These are phyloP conservation scores for Trichoplax adhaerens DNA, from an alignment of 37 sponge, comb jelly and placozoan species.

Conservation along the genomic window DNA sequence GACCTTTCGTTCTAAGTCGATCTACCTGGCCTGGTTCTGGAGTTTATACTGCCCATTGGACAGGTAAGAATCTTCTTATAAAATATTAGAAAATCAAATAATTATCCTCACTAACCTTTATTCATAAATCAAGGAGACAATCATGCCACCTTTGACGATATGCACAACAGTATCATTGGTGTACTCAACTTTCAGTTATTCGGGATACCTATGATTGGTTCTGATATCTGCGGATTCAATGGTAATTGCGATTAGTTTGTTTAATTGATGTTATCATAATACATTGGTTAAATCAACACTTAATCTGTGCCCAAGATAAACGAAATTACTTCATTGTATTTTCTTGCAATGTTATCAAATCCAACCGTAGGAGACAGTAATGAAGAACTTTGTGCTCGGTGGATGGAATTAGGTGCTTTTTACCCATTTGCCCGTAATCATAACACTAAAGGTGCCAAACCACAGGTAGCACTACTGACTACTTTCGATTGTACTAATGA, in stretches of 20 bases:
- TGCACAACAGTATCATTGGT: constrained; percentile 55
- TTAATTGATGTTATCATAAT: no score
- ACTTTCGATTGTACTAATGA: neutral
- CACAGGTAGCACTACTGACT: constrained; percentile 19
- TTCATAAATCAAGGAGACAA: constrained; percentile 49
- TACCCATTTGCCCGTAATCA: constrained; percentile 78
- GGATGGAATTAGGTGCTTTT: constrained; percentile 81
- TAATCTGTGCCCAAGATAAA: no score
- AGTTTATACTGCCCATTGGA: constrained; percentile 63
- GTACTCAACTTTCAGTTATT: constrained; percentile 80
- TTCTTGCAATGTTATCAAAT: no score
- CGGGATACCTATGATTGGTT: constrained; percentile 70
- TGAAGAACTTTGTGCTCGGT: constrained; percentile 69
- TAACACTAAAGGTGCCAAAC: constrained; percentile 17
- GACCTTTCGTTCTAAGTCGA: constrained; percentile 57
- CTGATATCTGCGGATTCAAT: constrained; percentile 73
- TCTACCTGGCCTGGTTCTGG: constrained; percentile 83
- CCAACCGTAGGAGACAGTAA: constrained; percentile 35
- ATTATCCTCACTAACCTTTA: no score
- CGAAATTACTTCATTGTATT: no score
- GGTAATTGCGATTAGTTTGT: constrained; percentile 14
- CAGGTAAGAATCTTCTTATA: constrained; percentile 15
- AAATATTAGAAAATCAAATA: no score
- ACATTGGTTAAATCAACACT: no score
- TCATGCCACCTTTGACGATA: constrained; percentile 40